phyloP scores from a whole-genome alignment of 2,113 vertebrate species.

The Riparia riparia region DNA sequence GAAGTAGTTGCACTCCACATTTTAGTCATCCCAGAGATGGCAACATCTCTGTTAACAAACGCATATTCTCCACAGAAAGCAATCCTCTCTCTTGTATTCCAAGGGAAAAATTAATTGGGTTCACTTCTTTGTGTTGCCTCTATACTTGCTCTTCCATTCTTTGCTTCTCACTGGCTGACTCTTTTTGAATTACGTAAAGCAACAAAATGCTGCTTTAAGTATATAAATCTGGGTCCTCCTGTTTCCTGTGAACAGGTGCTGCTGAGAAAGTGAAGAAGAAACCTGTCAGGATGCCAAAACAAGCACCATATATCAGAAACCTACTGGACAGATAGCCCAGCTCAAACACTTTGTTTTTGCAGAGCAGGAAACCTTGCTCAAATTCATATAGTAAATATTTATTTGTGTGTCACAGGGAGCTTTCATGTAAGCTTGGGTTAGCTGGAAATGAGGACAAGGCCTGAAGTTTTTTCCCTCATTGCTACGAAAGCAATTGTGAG shows the following conservation, averaged over 20 bases:
- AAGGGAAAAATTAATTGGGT: background rate
- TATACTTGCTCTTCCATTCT: background rate
- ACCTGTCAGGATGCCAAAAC: constrained; percentile 62
- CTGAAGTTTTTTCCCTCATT: background rate
- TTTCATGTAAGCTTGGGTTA: constrained; percentile 18
- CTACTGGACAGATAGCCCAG: constrained; percentile 31
- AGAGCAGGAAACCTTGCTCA: constrained; percentile 22
- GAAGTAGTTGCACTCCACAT: background rate
- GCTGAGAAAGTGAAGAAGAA: constrained; percentile 62
- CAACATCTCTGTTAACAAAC: background rate
- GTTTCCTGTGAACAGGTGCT: constrained; percentile 45
- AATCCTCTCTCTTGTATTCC: background rate
- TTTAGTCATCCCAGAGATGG: constrained; percentile 6
- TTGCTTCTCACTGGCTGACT: constrained; percentile 21
- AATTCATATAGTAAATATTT: constrained; percentile 64
- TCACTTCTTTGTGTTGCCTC: background rate
- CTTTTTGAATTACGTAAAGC: constrained; percentile 33
- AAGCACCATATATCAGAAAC: constrained; percentile 56
- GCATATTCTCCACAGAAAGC: background rate
- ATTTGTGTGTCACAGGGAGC: constrained; percentile 20
- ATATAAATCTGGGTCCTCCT: constrained; percentile 17
- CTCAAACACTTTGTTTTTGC: constrained; percentile 59
- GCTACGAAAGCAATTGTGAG: background rate
- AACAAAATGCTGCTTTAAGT: constrained; percentile 40
- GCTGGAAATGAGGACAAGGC: background rate